A percentile compares a stretch with the other conserved stretches of the same genome.
Evolutionary conservation across 2,113 vertebrate species (phyloP).

Genomic region (Lontra canadensis): DNA sequence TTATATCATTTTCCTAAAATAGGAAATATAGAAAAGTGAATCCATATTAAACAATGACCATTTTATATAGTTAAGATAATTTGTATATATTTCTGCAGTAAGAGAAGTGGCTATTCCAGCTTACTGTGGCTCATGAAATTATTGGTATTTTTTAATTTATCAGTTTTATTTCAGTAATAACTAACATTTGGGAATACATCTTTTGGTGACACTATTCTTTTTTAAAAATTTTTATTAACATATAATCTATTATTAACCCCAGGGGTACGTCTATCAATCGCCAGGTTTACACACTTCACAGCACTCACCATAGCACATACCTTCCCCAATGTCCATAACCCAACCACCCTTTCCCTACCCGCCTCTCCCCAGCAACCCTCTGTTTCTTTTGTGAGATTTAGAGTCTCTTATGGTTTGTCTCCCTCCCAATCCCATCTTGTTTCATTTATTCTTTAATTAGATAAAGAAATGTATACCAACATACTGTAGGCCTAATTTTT

Average conservation of each 20-base stretch:
- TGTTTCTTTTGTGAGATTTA: too few species aligned
- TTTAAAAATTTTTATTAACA: too few species aligned
- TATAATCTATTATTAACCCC: too few species aligned
- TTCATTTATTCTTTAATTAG: neutral
- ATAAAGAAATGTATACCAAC: neutral
- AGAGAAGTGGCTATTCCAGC: neutral
- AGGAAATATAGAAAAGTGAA: neutral
- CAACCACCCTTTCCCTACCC: too few species aligned
- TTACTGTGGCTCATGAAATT: neutral
- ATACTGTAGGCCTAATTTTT: neutral
- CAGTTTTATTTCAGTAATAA: neutral
- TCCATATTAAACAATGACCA: neutral
- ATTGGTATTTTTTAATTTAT: neutral
- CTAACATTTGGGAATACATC: neutral
- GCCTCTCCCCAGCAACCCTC: too few species aligned
- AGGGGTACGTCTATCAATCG: too few species aligned
- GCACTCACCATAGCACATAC: too few species aligned
- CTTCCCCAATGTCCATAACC: too few species aligned
- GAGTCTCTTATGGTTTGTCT: too few species aligned
- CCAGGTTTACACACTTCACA: too few species aligned
- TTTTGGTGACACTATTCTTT: neutral
- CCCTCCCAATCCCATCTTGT: too few species aligned
- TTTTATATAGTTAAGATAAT: neutral
- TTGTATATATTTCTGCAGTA: neutral
- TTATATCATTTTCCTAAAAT: neutral